Evolutionary conservation across 2,113 vertebrate genomes (phyloP).

Genomic region (Laterallus jamaicensis): DNA sequence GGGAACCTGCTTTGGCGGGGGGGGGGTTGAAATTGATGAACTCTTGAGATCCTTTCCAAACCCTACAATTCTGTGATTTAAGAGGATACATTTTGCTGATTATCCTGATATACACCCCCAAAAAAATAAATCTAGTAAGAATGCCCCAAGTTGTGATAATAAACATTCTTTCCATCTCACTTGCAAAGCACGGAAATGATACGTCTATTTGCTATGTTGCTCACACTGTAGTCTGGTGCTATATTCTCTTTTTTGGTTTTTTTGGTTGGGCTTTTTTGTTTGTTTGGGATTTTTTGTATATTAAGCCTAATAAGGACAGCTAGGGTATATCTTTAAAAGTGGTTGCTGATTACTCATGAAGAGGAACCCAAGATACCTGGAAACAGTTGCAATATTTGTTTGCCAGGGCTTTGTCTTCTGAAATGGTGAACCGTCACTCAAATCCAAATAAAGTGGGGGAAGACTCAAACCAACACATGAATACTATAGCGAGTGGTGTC

Average conservation of each 20-base stretch:
- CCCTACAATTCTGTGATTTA: background rate
- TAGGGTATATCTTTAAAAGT: background rate
- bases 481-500: background rate
- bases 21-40: too few relatives aligned
- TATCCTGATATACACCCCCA: background rate
- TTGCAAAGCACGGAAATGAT: background rate
- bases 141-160: background rate
- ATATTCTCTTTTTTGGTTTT: background rate
- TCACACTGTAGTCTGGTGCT: background rate
- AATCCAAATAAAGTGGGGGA: background rate
- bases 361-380: background rate
- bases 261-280: background rate
- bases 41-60: too few relatives aligned
- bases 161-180: background rate
- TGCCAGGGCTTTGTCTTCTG: background rate
- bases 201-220: background rate
- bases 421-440: background rate
- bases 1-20: too few relatives aligned
- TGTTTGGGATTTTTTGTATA: background rate
- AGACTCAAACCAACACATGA: fast-evolving
- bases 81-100: background rate
- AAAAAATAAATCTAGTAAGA: background rate
- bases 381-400: background rate
- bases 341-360: background rate
- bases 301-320: background rate